Base-by-base conservation (phyloP, 1,140 invertebrate species). In the Zaprionus capensis region DNA sequence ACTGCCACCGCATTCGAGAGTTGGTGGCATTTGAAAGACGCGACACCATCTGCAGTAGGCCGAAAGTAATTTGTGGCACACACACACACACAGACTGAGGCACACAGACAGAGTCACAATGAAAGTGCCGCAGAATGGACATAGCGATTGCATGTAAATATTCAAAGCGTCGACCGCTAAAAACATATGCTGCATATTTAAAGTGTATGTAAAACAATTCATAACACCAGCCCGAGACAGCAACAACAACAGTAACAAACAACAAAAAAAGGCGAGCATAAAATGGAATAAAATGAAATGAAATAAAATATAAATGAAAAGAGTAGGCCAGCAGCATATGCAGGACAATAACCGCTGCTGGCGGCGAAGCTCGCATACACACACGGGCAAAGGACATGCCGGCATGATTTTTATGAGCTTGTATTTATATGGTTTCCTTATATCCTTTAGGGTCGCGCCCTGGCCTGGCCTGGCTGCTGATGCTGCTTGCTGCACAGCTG, bases 341-440 rank as follows among this genome's bases (percentile, higher is more conserved):
- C 63, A 76, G 77, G 77, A 79, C 77, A 79, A 79, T 79, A 79
- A 79, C 73, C 68, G 76, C 26, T 63, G 49, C 38, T 28, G 56
- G 31, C 36, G 69, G 9, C 31, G 1, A 41, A 9, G 7, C 26
- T n/a, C 14, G 17, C 36, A 64, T 44, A 59, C 58, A 68, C n/a
- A 61, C 49, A 57, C 38, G 46, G 36, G 53, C 28, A 65, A 66
- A 65, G 77, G 70, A 87, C 77, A 78, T 82, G 83, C 83, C 64
- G 73, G 57, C 83, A 87, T 87, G 83, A 87, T 87, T 87, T 87
- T 88, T 87, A 87, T 87, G 83, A 87, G 83, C 80, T 68, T 83
- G 71, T 87, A 88, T 87, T 87, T 82, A 87, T 87, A 86, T 87
- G 73, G 80, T 87, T 87, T 83, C 77, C 83, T 78, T 78, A 73